Evolutionary conservation across 2,797 vertebrate genomes (phyloP), one percentile per base, ranked within the genome.

Genomic region (Dromococcyx pavoninus): DNA sequence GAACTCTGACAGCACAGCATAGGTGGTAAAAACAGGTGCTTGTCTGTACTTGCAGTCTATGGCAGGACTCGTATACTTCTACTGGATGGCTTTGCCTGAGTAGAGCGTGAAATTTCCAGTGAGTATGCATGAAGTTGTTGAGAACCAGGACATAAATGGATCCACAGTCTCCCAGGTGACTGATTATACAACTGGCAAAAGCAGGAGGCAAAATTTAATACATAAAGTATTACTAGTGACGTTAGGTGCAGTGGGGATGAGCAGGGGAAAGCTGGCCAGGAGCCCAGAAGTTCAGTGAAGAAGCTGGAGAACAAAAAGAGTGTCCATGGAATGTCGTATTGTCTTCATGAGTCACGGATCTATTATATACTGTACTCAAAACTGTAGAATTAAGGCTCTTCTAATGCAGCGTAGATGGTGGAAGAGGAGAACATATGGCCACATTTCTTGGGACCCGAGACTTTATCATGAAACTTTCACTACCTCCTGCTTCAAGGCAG

Each of bases 171-270:
- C 41, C 28, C 5, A 4, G 13, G 19, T 54, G 21, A 58, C 69
- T 72, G 48, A 25, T 18, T 9, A 44, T 14, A 24, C 50, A 87
- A 33, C 43, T 76, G 18, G 32, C 17, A 62, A 46, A 2, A 65
- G 13, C 14, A 87, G 43, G 23, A 48, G 15, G 23, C 27, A 72
- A 64, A 75, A 79, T 32, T 43, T 56, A n/a, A 61, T 11, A 5
- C 11, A 8, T 1, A 11, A 28, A 48, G 7, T 18, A n/a, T 24
- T 77, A n/a, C 19, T 32, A 33, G 21, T 0, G 3, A 53, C 64
- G 39, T 48, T 28, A 27, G 61, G n/a, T 80, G 30, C 18, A 6
- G 22, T 8, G 17, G 15, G 32, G 9, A 35, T 15, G 18, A 84
- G 39, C 9, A 64, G 17, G 5, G 12, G 6, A 73, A 41, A 22